A percentile compares a stretch with the other conserved stretches of the same genome.
Conservation (phyloP, 2,113 vertebrate genomes). For the Otus sunia region DNA sequence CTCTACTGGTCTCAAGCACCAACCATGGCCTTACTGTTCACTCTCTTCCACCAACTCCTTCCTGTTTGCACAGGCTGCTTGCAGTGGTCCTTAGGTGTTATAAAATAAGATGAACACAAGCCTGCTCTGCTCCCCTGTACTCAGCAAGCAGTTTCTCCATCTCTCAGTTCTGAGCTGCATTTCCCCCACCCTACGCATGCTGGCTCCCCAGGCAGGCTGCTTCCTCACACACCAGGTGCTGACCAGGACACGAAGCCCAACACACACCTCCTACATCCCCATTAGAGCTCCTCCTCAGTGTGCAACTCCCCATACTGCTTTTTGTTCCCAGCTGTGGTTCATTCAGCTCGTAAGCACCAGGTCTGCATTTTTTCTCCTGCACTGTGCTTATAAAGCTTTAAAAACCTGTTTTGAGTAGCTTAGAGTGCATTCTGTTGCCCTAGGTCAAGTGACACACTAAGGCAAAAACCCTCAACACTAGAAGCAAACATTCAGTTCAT, state of each 20-base stretch:
- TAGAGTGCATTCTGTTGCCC: neutral
- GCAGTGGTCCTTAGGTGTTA: neutral
- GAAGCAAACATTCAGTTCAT: neutral
- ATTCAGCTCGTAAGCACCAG: neutral
- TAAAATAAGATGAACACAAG: neutral
- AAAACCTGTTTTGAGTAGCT: neutral
- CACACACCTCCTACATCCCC: neutral
- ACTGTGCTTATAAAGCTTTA: neutral
- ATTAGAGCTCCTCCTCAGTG: neutral
- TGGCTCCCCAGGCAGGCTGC: neutral
- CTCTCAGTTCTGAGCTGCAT: no score
- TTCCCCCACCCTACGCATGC: neutral
- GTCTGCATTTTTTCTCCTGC: neutral
- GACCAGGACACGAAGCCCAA: neutral
- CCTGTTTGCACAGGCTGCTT: neutral
- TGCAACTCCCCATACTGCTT: neutral
- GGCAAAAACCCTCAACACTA: neutral
- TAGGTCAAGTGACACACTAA: neutral
- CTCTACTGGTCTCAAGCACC: neutral
- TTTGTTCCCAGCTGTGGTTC: neutral
- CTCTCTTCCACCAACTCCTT: neutral
- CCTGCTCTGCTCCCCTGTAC: neutral
- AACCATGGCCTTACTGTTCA: neutral
- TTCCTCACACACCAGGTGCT: accelerated
- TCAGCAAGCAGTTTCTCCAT: neutral